These are phyloP conservation scores for Chamaetylas fuelleborni DNA, from an alignment of 2,113 vertebrate species.

Conservation along the genomic window DNA sequence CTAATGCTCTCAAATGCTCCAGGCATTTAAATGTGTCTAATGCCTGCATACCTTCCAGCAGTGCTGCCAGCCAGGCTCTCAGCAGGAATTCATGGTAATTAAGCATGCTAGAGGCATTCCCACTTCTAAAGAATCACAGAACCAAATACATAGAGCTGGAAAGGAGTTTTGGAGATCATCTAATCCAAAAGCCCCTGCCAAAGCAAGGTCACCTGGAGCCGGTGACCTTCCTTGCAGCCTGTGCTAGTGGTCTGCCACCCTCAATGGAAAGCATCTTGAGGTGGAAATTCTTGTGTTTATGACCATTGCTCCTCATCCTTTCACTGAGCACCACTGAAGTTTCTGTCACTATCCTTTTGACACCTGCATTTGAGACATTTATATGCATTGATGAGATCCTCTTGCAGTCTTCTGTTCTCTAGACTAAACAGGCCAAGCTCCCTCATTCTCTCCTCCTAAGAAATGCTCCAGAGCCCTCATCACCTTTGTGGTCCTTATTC, in stretches of 20 bases:
- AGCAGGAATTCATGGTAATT: background rate
- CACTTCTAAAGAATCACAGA: background rate
- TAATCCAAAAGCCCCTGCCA: background rate
- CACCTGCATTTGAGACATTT: background rate
- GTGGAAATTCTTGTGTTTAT: background rate
- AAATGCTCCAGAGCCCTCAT: background rate
- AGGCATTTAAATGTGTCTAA: background rate
- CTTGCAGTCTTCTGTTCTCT: background rate
- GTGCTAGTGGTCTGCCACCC: background rate
- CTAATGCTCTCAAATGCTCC: background rate
- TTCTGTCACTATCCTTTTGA: background rate
- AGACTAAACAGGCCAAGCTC: background rate
- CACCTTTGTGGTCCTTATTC: background rate
- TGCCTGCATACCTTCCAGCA: background rate
- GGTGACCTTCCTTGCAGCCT: accelerated
- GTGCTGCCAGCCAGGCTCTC: background rate
- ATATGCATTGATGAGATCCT: background rate
- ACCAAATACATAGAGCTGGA: background rate
- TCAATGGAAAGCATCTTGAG: background rate
- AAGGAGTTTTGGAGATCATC: background rate
- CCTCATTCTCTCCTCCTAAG: background rate
- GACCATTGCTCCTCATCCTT: background rate
- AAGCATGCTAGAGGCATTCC: background rate
- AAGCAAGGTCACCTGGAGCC: background rate
- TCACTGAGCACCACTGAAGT: background rate